A percentile compares a stretch with the other conserved stretches of the same genome.
Evolutionary conservation across 2,797 vertebrate species (phyloP).

Genomic region (Tachyglossus aculeatus): DNA sequence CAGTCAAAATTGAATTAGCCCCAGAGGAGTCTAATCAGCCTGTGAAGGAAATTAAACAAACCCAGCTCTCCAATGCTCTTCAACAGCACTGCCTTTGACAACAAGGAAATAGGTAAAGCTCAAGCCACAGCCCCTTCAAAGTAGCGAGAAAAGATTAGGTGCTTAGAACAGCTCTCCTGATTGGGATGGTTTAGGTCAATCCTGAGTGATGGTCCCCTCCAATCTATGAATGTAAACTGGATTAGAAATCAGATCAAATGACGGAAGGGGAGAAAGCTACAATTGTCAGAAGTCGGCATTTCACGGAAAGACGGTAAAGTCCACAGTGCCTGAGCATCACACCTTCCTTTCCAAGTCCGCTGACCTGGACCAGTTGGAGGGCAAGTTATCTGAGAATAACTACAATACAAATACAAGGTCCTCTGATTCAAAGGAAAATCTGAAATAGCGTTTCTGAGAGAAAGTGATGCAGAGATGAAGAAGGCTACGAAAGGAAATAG

Average conservation of each 20-base stretch:
- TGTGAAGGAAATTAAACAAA: not conserved
- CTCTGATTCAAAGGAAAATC: slow-evolving; percentile 10
- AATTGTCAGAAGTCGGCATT: not conserved
- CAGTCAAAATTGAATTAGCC: too few species aligned
- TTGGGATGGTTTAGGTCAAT: not conserved
- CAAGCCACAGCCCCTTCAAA: not conserved
- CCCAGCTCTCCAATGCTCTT: not conserved
- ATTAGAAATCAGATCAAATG: not conserved
- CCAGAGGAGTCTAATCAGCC: not conserved
- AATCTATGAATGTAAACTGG: not conserved
- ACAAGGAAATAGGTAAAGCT: not conserved
- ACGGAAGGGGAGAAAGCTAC: not conserved
- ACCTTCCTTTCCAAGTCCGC: not conserved
- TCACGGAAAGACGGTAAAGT: too few species aligned
- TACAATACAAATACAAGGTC: not conserved
- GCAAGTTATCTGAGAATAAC: not conserved
- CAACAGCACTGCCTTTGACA: not conserved
- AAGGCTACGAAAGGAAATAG: too few species aligned
- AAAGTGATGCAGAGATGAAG: not conserved
- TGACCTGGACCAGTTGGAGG: not conserved
- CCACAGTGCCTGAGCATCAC: not conserved
- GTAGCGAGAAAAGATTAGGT: not conserved
- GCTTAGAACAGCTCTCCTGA: not conserved
- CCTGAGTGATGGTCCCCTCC: not conserved
- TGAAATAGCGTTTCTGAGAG: not conserved